A percentile compares a stretch with the other conserved stretches of the same genome.
phyloP scores from a whole-genome alignment of 2,113 vertebrate species.

The Octodon degus region DNA sequence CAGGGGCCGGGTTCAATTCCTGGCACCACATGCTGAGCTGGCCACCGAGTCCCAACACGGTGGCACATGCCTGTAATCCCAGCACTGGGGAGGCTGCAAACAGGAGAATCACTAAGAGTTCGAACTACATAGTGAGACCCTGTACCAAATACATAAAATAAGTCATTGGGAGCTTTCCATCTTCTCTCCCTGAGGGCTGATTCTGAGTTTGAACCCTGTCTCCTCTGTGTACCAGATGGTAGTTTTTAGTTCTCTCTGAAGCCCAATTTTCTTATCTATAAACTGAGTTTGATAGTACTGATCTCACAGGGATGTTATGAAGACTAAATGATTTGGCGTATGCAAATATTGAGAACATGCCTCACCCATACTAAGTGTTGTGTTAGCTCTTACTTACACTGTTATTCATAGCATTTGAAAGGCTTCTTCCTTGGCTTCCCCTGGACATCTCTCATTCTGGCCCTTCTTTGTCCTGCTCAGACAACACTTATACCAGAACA shows the following conservation, averaged over 20 bases:
- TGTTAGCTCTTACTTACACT: background rate
- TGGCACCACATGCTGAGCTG: too few species aligned
- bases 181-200: background rate
- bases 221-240: background rate
- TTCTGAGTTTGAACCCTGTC: background rate
- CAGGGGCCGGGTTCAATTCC: too few species aligned
- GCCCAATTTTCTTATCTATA: background rate
- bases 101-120: too few species aligned
- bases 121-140: too few species aligned
- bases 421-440: background rate
- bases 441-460: background rate
- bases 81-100: too few species aligned
- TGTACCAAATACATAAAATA: too few species aligned
- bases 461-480: background rate
- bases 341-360: background rate
- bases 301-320: background rate
- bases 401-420: background rate
- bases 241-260: background rate
- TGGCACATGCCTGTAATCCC: too few species aligned
- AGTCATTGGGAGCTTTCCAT: background rate
- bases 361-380: accelerated
- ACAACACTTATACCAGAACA: background rate
- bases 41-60: too few species aligned
- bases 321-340: background rate
- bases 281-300: background rate